These are phyloP conservation scores for Galerucella calmariensis DNA, from an alignment of 2,888 invertebrate species.

Conservation along the genomic window DNA sequence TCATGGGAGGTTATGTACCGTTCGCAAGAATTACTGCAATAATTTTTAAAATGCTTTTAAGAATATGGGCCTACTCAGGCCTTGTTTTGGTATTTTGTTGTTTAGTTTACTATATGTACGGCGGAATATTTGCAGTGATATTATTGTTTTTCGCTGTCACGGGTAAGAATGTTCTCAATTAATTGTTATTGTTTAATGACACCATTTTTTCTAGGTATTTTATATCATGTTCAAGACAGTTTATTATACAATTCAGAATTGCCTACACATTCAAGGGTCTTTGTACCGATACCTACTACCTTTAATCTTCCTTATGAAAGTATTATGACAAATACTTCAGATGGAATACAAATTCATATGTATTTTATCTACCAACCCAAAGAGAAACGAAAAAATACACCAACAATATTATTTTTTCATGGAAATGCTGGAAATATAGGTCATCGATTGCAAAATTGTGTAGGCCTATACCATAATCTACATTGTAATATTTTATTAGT, in stretches of 20 bases:
- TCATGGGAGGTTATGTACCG: slow-evolving; percentile 62
- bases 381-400: slow-evolving; percentile 75
- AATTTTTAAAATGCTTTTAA: slow-evolving; percentile 70
- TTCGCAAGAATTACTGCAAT: slow-evolving; percentile 63
- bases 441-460: slow-evolving; percentile 81
- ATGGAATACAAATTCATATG: slow-evolving; percentile 83
- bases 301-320: slow-evolving; percentile 90
- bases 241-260: slow-evolving; percentile 90
- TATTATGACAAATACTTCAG: slow-evolving; percentile 77
- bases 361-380: slow-evolving; percentile 83
- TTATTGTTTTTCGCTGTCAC: slow-evolving; percentile 77
- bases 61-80: slow-evolving; percentile 83
- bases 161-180: slow-evolving; percentile 67
- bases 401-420: slow-evolving; percentile 91
- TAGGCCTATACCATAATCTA: slow-evolving; percentile 83
- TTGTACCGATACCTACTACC: slow-evolving; percentile 87
- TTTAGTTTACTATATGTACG: slow-evolving; percentile 85
- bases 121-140: slow-evolving; percentile 77
- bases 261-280: slow-evolving; percentile 88
- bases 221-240: slow-evolving; percentile 88
- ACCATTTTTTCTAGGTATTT: slow-evolving; percentile 70
- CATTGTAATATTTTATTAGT: slow-evolving; percentile 89
- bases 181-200: slow-evolving; percentile 10
- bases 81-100: slow-evolving; percentile 80
- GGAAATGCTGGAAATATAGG: slow-evolving; percentile 98